phyloP scores from a whole-genome alignment of 2,113 vertebrate genomes.

The Pseudorasbora parva region DNA sequence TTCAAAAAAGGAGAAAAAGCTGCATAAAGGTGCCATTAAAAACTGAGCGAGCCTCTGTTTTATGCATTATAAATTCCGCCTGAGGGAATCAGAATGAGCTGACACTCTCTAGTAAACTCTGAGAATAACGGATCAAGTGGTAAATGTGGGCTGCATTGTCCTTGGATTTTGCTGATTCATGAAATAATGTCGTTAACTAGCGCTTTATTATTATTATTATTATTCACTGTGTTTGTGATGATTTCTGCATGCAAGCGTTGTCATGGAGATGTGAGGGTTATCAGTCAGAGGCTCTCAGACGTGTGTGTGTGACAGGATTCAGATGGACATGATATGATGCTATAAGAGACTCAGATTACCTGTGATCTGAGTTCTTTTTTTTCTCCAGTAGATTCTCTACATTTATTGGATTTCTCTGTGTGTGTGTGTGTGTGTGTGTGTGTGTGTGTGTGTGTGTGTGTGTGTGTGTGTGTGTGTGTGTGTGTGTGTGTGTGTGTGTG shows the following conservation, averaged over 20 bases:
- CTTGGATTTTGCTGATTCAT: slow-evolving; percentile 61
- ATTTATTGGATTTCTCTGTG: slow-evolving; percentile 7
- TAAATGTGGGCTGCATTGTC: slow-evolving; percentile 26
- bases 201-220: slow-evolving; percentile 40
- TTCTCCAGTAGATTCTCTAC: background rate
- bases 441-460: too few species aligned
- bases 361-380: background rate
- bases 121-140: too few species aligned
- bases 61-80: too few species aligned
- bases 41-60: too few species aligned
- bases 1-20: too few species aligned
- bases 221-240: slow-evolving; percentile 35
- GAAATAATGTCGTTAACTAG: slow-evolving; percentile 66
- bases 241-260: slow-evolving; percentile 42
- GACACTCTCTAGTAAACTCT: too few species aligned
- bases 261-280: slow-evolving; percentile 34
- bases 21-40: too few species aligned
- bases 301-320: background rate
- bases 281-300: background rate
- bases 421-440: too few species aligned
- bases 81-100: too few species aligned
- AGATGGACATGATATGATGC: slow-evolving; percentile 11
- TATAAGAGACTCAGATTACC: background rate
- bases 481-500: too few species aligned
- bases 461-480: too few species aligned